These are phyloP conservation scores for Tigriopus japonicus DNA, from an alignment of 1,140 invertebrate species.

Conservation along the genomic window DNA sequence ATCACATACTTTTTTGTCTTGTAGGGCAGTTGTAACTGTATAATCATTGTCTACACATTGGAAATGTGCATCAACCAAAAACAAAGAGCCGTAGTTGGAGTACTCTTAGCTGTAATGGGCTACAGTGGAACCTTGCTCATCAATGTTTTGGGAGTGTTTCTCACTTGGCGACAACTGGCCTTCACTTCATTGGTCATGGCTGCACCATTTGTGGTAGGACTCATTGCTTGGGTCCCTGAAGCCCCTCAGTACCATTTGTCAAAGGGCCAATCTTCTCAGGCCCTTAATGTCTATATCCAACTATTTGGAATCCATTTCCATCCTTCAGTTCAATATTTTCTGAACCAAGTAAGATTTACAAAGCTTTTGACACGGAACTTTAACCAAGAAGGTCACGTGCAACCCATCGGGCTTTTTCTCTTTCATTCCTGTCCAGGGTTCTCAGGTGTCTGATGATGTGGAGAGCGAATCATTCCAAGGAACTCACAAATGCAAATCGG, in stretches of 20 bases:
- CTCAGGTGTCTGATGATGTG: too few relatives aligned
- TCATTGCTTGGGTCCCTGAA: not conserved
- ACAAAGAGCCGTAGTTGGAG: not conserved
- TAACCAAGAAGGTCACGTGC: too few relatives aligned
- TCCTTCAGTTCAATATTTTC: too few relatives aligned
- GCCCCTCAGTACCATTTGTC: not conserved
- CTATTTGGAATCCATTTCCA: too few relatives aligned
- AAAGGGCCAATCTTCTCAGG: not conserved
- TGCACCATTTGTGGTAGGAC: not conserved
- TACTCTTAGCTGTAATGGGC: not conserved
- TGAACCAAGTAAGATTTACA: too few relatives aligned
- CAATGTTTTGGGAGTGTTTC: not conserved
- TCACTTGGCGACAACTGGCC: not conserved
- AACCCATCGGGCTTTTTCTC: too few relatives aligned
- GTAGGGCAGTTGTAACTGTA: conserved; percentile 4
- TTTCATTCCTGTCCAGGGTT: too few relatives aligned
- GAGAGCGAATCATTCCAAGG: too few relatives aligned
- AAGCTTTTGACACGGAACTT: too few relatives aligned
- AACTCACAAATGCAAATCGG: too few relatives aligned
- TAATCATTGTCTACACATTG: not conserved
- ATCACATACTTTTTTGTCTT: not conserved
- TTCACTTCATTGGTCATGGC: not conserved
- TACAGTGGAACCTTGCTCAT: not conserved
- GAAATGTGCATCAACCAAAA: conserved; percentile 1
- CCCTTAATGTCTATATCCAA: not conserved